Percentiles rank a stretch among this genome's conserved stretches.
These are phyloP conservation scores for Echinarachnius parma DNA, from an alignment of 53 echinoderm and acorn worm species.

Conservation along the genomic window DNA sequence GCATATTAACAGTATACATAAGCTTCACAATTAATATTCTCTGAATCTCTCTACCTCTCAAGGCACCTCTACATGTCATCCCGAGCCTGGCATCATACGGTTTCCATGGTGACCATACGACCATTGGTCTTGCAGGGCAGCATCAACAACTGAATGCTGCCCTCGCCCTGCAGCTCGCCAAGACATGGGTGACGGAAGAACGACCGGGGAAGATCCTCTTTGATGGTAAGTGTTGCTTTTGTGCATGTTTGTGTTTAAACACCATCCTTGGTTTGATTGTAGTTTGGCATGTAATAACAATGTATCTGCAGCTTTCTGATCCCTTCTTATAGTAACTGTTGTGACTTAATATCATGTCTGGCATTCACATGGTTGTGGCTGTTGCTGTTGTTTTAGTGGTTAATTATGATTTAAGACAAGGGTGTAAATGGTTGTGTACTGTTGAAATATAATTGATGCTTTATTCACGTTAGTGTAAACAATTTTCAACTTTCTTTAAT, in stretches of 20 bases:
- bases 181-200: conserved; percentile 60
- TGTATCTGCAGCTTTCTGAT: background rate
- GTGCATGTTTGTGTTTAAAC: too few relatives aligned
- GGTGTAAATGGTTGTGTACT: too few relatives aligned
- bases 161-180: conserved; percentile 83
- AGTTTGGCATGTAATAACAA: background rate
- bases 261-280: background rate
- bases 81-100: conserved; percentile 63
- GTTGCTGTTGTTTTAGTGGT: too few relatives aligned
- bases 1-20: too few relatives aligned
- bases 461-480: too few relatives aligned
- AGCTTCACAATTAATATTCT: too few relatives aligned
- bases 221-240: conserved; percentile 37
- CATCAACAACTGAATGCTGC: conserved; percentile 84
- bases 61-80: conserved; percentile 23
- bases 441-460: too few relatives aligned
- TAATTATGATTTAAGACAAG: too few relatives aligned
- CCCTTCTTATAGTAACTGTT: background rate
- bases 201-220: conserved; percentile 39
- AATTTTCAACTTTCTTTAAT: too few relatives aligned
- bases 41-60: too few relatives aligned
- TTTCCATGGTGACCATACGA: conserved; percentile 62
- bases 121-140: conserved; percentile 72
- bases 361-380: too few relatives aligned
- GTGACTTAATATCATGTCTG: too few relatives aligned